Base-by-base conservation (phyloP, 2,797 vertebrate species). In the Poliocrania exsul region DNA sequence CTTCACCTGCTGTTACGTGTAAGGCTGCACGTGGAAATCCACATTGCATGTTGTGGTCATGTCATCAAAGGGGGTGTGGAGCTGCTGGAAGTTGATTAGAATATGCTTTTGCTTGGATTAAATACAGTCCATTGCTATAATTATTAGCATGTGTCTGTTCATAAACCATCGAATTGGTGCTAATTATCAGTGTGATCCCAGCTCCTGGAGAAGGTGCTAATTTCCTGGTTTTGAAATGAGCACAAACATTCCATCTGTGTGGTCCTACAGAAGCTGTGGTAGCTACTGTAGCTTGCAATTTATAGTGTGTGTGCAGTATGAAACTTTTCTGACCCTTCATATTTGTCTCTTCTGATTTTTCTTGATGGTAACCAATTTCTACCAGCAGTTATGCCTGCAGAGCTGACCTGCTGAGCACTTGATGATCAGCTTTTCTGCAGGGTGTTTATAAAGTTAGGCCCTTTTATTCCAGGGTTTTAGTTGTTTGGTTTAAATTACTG, bases 1-100 rank as follows among this genome's bases (percentile, higher is more conserved):
- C 19, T 78, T 58, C 47, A 66, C 33, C 53, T 0, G 1, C 28
- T 6, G 2, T 1, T 84, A 51, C 13, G 0, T 56, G 2, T 29
- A 38, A 56, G 66, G 23, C 51, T 60, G 0, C 13, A 13, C 6
- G 4, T 77, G 38, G 51, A 86, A 64, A 38, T 11, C 28, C 24
- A 42, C 14, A 11, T 44, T 29, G 8, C 2, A 0, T 17, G 15
- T 38, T 47, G 64, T 80, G 33, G 16, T 72, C 13, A 0, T 44
- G 37, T 26, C 19, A 1, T 51, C 23, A 31, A 31, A 31, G 35
- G 3, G 13, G 19, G 10, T 25, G n/a, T n/a, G 26, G 25, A 28
- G 58, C 21, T 67, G 9, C 42, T 84, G 58, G 31, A 11, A 47
- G 6, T 16, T 42, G 24, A 10, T 74, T 72, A 65, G 31, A 77